phyloP scores from a whole-genome alignment of 1,140 invertebrate genomes.

The Drosophila funebris region DNA sequence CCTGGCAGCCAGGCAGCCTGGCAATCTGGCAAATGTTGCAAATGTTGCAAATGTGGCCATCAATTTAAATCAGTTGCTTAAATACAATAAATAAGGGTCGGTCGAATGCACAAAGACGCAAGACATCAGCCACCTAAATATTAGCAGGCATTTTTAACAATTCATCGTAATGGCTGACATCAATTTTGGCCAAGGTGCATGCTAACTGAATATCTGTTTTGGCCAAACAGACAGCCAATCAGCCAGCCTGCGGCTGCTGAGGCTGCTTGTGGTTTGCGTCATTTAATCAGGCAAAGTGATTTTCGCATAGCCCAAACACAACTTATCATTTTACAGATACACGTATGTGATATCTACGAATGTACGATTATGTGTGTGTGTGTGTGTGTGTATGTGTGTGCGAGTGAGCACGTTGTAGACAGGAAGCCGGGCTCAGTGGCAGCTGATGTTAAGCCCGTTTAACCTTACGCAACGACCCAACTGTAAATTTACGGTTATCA shows the following conservation, averaged over 20 bases:
- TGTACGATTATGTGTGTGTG: constrained; percentile 21
- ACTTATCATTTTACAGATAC: constrained; percentile 64
- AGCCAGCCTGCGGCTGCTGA: constrained; percentile 19
- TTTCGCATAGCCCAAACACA: constrained; percentile 41
- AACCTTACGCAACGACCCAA: constrained; percentile 71
- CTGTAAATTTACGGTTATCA: constrained; percentile 74
- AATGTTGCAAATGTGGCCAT: constrained; percentile 70
- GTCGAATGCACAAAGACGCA: constrained; percentile 12
- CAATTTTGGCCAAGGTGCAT: constrained; percentile 56
- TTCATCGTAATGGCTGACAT: constrained; percentile 64
- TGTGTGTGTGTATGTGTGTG: constrained; percentile 11
- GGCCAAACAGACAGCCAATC: neutral
- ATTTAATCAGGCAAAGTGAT: constrained; percentile 82
- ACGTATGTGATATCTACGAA: constrained; percentile 17
- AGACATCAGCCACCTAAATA: constrained; percentile 27
- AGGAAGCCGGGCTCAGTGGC: constrained; percentile 60
- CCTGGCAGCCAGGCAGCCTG: neutral
- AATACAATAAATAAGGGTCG: constrained; percentile 67
- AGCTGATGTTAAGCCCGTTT: constrained; percentile 70
- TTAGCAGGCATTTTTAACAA: constrained; percentile 80
- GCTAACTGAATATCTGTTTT: constrained; percentile 29
- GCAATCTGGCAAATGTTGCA: neutral
- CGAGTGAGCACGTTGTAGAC: constrained; percentile 38
- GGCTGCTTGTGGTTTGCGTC: constrained; percentile 52
- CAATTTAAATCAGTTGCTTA: constrained; percentile 74